Percentiles rank a stretch among this genome's conserved stretches.
Conservation (phyloP, 1,140 invertebrate genomes). For the Stegodyphus dumicola region DNA sequence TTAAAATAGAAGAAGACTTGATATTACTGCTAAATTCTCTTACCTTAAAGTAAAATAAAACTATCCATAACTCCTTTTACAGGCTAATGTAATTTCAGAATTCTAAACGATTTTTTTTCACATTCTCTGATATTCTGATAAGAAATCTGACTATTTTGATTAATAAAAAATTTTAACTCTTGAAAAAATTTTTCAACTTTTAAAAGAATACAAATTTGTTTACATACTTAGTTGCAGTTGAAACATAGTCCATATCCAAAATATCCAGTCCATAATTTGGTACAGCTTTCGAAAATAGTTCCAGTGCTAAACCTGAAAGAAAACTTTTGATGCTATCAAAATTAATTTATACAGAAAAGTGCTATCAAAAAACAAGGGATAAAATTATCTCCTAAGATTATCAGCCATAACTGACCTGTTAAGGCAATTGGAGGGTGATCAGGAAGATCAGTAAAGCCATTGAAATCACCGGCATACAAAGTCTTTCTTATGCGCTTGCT, state of each 20-base stretch:
- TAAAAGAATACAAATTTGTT: neutral
- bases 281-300: conserved; percentile 50
- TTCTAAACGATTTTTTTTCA: too few relatives aligned
- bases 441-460: conserved; percentile 5
- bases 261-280: conserved; percentile 77
- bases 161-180: too few relatives aligned
- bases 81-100: too few relatives aligned
- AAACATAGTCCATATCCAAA: conserved; percentile 82
- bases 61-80: too few relatives aligned
- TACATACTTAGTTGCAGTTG: conserved; percentile 74
- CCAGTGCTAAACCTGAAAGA: conserved; percentile 30
- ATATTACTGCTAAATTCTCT: too few relatives aligned
- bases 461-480: conserved; percentile 41
- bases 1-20: too few relatives aligned
- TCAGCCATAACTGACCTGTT: conserved; percentile 25
- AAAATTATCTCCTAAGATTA: neutral
- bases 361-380: too few relatives aligned
- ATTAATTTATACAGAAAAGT: too few relatives aligned
- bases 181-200: too few relatives aligned
- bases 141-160: too few relatives aligned
- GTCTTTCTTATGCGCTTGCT: conserved; percentile 26
- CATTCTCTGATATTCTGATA: too few relatives aligned
- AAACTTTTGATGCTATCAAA: neutral
- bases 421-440: conserved; percentile 42
- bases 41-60: too few relatives aligned